Conservation (phyloP, 2,888 invertebrate species). For the Fragum whitleyi region DNA sequence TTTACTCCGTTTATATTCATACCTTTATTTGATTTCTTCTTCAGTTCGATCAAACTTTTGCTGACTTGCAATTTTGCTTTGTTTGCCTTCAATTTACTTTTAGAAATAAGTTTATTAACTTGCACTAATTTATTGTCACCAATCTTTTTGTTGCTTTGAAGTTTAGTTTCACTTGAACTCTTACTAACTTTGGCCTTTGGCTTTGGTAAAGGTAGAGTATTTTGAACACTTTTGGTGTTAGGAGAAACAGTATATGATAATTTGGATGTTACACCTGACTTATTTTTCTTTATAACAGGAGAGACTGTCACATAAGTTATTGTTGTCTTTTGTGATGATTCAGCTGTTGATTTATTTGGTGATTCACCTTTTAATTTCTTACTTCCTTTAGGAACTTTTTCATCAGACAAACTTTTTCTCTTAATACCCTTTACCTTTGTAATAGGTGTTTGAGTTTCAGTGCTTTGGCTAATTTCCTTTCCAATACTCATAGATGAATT, state of each 20-base stretch:
- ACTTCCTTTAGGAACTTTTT: constrained; percentile 12
- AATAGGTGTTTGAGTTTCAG: not conserved
- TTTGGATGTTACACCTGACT: not conserved
- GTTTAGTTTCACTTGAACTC: constrained; percentile 3
- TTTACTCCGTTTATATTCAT: not conserved
- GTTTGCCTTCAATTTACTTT: no score
- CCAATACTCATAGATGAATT: no score
- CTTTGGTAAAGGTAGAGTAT: constrained; percentile 5
- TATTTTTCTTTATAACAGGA: not conserved
- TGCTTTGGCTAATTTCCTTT: not conserved
- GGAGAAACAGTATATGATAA: not conserved
- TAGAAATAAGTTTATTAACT: not conserved
- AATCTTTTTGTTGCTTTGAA: not conserved
- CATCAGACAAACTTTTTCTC: not conserved
- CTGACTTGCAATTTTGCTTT: not conserved
- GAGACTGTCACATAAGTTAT: not conserved
- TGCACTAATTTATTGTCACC: not conserved
- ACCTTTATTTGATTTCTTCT: not conserved
- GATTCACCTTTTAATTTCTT: constrained; percentile 16
- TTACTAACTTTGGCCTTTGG: not conserved
- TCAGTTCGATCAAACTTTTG: not conserved
- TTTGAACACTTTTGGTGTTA: not conserved
- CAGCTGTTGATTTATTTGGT: not conserved
- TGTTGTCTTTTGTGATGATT: not conserved
- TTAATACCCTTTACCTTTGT: not conserved